phyloP scores from a whole-genome alignment of 2,888 invertebrate species.

The Erannis defoliaria region DNA sequence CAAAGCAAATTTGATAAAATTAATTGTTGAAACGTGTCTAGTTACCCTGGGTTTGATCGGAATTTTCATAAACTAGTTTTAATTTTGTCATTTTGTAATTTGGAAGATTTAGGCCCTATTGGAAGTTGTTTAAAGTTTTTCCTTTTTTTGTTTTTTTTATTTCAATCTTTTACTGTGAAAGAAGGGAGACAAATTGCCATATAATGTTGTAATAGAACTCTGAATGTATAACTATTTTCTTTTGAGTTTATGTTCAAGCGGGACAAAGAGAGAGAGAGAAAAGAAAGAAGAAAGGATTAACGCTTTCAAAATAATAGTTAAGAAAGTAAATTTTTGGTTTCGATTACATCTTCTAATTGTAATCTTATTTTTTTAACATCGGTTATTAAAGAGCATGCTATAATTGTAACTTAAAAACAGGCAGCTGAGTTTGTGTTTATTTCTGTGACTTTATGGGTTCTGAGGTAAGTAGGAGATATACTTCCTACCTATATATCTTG shows the following conservation, averaged over 20 bases:
- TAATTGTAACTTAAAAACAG: neutral
- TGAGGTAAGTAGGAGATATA: too few species aligned
- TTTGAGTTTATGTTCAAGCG: neutral
- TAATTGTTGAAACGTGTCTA: too few species aligned
- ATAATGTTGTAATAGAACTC: neutral
- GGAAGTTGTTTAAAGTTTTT: too few species aligned
- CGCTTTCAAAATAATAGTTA: neutral
- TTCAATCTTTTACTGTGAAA: neutral
- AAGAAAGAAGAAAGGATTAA: neutral
- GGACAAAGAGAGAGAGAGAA: neutral
- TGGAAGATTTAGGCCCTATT: too few species aligned
- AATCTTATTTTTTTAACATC: neutral
- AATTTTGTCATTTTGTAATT: too few species aligned
- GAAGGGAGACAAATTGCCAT: neutral
- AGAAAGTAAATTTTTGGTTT: neutral
- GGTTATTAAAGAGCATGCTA: neutral
- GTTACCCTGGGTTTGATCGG: too few species aligned
- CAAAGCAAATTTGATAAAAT: too few species aligned
- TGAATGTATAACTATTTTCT: neutral
- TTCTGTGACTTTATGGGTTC: neutral
- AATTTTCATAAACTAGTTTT: too few species aligned
- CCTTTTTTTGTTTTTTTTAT: too few species aligned
- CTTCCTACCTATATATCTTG: too few species aligned
- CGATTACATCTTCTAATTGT: too few species aligned
- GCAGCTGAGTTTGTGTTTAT: neutral